Evolutionary conservation across 1,140 invertebrate species (phyloP), one percentile per base, ranked within the genome.

Genomic region (Penaeus chinensis): DNA sequence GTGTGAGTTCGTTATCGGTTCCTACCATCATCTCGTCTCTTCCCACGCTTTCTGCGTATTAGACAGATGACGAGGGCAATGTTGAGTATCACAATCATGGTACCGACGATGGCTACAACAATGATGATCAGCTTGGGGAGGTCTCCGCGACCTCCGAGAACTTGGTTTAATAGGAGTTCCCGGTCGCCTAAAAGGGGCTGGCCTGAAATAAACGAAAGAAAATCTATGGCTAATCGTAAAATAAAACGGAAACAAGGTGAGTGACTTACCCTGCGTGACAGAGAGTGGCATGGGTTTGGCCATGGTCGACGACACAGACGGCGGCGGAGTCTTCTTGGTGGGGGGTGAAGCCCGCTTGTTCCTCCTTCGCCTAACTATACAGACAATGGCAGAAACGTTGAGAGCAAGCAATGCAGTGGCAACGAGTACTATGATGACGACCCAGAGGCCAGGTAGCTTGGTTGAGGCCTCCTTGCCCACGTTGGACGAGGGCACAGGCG

Each of bases 341-440:
- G 87, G 89, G 22, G 89, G 85, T 66, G 89, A 90, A 8, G 82
- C 89, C 61, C 90, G 81, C 85, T 89, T 90, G 88, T 85, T 87
- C 94, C 92, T 93, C 94, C 93, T 94, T 91, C 95, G 94, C 91
- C 96, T 95, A 83, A 98, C 94, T 93, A 97, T 97, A 93, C 96
- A 97, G 85, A 96, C 95, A 89, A 97, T 96, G 92, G 97, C 94
- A 89, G 97, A 94, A 91, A 97, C 95, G 93, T 97, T 97, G 91
- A 97, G 94, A 60, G 95, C 92, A 66, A 96, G 94, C 86, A 96
- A 93, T 80, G 95, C 94, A 82, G 95, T 94, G 63, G 95, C 95
- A 37, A 96, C 94, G 62, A 96, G 94, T 87, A 95, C 95, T 71
- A 96, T 95, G 61, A 95, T 93, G 82, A 96, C 94, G 79, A 96